Base-by-base conservation (phyloP, 2,888 invertebrate species). In the Epistrophe eligans region DNA sequence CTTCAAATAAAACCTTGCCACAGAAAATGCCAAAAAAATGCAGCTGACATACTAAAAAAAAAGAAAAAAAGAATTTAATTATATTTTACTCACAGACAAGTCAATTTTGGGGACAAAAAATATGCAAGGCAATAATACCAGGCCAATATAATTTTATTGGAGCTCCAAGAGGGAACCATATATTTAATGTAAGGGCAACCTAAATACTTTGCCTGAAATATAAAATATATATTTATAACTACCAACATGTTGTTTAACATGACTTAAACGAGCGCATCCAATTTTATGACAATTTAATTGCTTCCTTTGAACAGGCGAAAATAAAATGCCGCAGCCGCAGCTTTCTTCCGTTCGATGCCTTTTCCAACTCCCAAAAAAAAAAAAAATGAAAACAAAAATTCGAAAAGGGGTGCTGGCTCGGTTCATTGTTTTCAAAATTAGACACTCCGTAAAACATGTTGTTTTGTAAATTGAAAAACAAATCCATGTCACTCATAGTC, bases 211-310 rank as follows among this genome's bases (percentile, higher is more conserved):
- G 66, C 24, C 70, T 66, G 79, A 35, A 55, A 38, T 32, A 38
- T 38, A 66, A n/a, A 58, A 32, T 32, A 8, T 17, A 35, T 11
- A 24, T 24, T 24, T 24, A 84, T 77, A 85, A 74, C 76, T 72
- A 79, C 79, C 66, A 40, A 40, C 64, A 58, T 87, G 87, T 87
- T 87, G 87, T 87, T 82, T 52, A 87, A 83, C 87, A 87, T 55
- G 87, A 83, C 76, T 87, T 83, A 87, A 87, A 58, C 79, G 79
- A 74, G 79, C 71, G 79, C 79, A 87, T 83, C 83, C 83, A 79
- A 82, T 83, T 83, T 83, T 83, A 87, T 87, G 87, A 87, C 79
- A 87, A 83, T 87, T 87, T 87, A 87, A 87, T 87, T 87, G 87
- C 79, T 83, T 83, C 83, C 76, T 83, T 87, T 83, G 83, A 83